These are phyloP conservation scores for Condylostylus longicornis DNA, from an alignment of 1,140 invertebrate species.

Conservation along the genomic window DNA sequence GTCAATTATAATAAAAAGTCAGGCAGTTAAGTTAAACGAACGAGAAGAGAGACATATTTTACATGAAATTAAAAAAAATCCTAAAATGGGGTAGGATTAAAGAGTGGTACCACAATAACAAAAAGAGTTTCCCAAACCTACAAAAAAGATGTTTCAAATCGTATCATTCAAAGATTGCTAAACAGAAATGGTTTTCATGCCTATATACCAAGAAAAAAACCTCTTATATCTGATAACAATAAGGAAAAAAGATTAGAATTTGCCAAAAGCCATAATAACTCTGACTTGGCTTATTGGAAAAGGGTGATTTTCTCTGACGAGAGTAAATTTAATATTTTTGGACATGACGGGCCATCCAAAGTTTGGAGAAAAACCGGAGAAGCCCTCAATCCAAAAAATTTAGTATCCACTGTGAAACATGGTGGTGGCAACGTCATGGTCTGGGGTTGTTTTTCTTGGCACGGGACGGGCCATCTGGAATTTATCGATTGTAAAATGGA, in stretches of 20 bases:
- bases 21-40: constrained; percentile 1
- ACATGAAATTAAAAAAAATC: background rate
- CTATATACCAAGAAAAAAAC: constrained; percentile 1
- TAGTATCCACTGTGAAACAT: constrained; percentile 26
- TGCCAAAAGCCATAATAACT: constrained; percentile 9
- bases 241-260: constrained; percentile 7
- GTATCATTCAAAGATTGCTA: constrained; percentile 2
- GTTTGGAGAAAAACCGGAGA: constrained; percentile 12
- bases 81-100: too few species aligned
- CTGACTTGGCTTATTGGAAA: constrained; percentile 4
- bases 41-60: constrained; percentile 3
- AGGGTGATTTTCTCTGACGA: constrained; percentile 15
- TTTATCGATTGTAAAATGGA: constrained; percentile 15
- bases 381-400: constrained; percentile 10
- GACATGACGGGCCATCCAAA: constrained; percentile 6
- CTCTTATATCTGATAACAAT: constrained; percentile 6
- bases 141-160: constrained; percentile 3
- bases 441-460: constrained; percentile 20
- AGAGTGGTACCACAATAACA: background rate
- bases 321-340: constrained; percentile 16
- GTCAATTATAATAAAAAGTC: too few species aligned
- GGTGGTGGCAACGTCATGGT: constrained; percentile 23
- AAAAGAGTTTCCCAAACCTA: background rate
- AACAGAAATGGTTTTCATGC: background rate
- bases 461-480: constrained; percentile 15